Evolutionary conservation across 2,888 invertebrate genomes (phyloP).

Genomic region (Calliopum simillimum): DNA sequence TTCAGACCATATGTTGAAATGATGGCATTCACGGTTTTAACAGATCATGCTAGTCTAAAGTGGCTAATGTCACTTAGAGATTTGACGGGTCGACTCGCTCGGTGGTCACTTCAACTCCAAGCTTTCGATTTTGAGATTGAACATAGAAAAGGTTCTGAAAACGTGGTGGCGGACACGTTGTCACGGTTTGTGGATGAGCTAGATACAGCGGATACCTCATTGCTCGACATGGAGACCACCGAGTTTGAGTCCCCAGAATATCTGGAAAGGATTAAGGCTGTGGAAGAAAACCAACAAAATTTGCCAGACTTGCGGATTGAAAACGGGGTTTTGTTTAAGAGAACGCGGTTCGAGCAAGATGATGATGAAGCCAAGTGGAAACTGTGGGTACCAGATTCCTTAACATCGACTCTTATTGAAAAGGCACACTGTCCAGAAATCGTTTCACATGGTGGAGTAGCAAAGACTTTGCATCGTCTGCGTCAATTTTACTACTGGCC

Average conservation of each 20-base stretch:
- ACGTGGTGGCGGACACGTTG: constrained; percentile 47
- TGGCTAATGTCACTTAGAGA: constrained; percentile 52
- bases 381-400: constrained; percentile 32
- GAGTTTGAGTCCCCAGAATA: constrained; percentile 27
- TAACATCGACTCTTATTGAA: too few relatives aligned
- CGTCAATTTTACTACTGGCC: constrained; percentile 20
- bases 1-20: constrained; percentile 25
- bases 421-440: too few relatives aligned
- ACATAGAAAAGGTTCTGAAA: constrained; percentile 31
- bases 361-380: constrained; percentile 25
- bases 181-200: constrained; percentile 40
- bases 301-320: constrained; percentile 18
- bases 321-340: constrained; percentile 23
- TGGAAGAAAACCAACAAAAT: constrained; percentile 2
- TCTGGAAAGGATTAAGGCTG: background rate
- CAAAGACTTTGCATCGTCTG: constrained; percentile 11
- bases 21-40: constrained; percentile 42
- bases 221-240: too few relatives aligned
- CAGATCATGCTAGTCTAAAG: constrained; percentile 51
- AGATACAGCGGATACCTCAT: too few relatives aligned
- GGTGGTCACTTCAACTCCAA: constrained; percentile 44
- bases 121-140: constrained; percentile 22
- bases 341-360: constrained; percentile 7
- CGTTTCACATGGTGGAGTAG: constrained; percentile 1
- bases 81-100: constrained; percentile 48